A percentile compares a stretch with the other conserved stretches of the same genome.
Conservation (phyloP, 1,140 invertebrate species). For the Hypothenemus hampei region DNA sequence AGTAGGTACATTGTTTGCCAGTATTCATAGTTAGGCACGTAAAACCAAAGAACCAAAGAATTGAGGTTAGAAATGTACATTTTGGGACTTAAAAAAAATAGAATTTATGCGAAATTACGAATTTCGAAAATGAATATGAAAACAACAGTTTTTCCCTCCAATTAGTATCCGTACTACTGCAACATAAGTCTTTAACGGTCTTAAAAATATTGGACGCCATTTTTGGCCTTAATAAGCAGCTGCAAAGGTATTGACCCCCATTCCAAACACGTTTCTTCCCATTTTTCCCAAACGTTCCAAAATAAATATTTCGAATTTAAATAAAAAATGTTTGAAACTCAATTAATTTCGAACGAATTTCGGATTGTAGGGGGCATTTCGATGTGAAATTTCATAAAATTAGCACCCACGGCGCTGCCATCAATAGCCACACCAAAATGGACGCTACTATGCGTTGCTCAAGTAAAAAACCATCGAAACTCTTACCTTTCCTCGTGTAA, state of each 20-base stretch:
- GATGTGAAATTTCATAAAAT: constrained; percentile 64
- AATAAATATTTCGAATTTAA: not conserved
- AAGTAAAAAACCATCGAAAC: not conserved
- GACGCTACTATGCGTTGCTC: constrained; percentile 28
- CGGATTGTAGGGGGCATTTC: constrained; percentile 59
- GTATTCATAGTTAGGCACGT: too few species aligned
- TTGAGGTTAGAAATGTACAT: too few species aligned
- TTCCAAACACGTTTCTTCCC: not conserved
- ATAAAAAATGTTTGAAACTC: not conserved
- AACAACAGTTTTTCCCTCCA: too few species aligned
- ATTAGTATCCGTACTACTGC: not conserved
- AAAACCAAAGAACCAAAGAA: too few species aligned
- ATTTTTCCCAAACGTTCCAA: not conserved
- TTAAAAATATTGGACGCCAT: constrained; percentile 11
- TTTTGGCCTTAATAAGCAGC: constrained; percentile 22
- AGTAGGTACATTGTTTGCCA: too few species aligned
- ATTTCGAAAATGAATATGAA: too few species aligned
- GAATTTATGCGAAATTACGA: too few species aligned
- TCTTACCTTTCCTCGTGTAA: not conserved
- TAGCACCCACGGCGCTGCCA: constrained; percentile 67
- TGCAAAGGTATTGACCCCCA: constrained; percentile 16
- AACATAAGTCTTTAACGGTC: not conserved
- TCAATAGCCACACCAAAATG: constrained; percentile 51
- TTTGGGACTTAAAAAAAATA: too few species aligned
- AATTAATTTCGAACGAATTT: constrained; percentile 3